Evolutionary conservation across 2,888 invertebrate species (phyloP).

Genomic region (Agrotis segetum): DNA sequence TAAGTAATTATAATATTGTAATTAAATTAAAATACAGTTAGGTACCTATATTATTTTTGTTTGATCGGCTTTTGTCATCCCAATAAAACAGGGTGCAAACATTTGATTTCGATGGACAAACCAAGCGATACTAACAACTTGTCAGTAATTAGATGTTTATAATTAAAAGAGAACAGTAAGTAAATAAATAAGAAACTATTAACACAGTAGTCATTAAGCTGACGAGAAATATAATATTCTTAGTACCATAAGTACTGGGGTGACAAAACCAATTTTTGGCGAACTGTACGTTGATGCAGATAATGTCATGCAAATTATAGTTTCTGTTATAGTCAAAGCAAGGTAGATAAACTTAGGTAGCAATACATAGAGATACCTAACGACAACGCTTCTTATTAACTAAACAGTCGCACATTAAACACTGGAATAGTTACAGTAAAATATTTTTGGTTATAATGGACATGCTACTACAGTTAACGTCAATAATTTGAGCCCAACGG

Average conservation of each 20-base stretch:
- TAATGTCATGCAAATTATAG: constrained; percentile 70
- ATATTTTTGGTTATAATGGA: constrained; percentile 76
- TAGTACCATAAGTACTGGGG: constrained; percentile 46
- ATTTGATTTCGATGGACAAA: constrained; percentile 1
- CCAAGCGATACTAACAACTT: constrained; percentile 7
- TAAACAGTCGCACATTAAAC: constrained; percentile 81
- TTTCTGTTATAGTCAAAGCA: constrained; percentile 63
- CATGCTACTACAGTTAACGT: constrained; percentile 70
- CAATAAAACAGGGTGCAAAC: constrained; percentile 23
- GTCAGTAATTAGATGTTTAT: constrained; percentile 22
- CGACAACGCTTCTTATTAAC: constrained; percentile 74
- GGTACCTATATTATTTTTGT: constrained; percentile 23
- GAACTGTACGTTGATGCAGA: constrained; percentile 53
- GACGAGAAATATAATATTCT: constrained; percentile 21
- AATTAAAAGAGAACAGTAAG: constrained; percentile 31
- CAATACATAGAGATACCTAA: constrained; percentile 73
- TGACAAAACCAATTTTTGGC: constrained; percentile 54
- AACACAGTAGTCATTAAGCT: constrained; percentile 37
- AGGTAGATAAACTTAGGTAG: constrained; percentile 68
- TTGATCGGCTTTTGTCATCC: constrained; percentile 60
- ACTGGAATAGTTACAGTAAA: constrained; percentile 73
- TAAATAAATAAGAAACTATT: constrained; percentile 49
- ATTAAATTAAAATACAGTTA: constrained; percentile 56
- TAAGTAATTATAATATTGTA: constrained; percentile 43
- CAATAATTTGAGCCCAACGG: constrained; percentile 80